These are phyloP conservation scores for Lepisosteus osseus DNA, from an alignment of 2,113 vertebrate genomes.

Conservation along the genomic window DNA sequence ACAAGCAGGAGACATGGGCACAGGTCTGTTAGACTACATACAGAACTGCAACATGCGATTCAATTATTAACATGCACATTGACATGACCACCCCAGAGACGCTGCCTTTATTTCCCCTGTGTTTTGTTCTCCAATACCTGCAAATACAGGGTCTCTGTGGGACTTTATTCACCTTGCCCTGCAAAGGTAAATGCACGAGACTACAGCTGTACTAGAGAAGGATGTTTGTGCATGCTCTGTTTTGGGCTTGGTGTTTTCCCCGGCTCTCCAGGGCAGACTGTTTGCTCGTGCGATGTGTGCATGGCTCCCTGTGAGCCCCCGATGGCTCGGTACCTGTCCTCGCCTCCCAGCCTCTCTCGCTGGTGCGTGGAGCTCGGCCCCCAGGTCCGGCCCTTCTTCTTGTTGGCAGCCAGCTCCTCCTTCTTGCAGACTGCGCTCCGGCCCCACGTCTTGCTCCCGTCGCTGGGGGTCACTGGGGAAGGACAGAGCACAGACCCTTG, in stretches of 20 bases:
- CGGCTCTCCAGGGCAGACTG: not conserved
- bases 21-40: not conserved
- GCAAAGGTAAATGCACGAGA: not conserved
- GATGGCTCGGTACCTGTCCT: conserved; percentile 71
- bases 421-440: conserved; percentile 75
- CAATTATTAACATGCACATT: too few species aligned
- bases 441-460: conserved; percentile 82
- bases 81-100: too few species aligned
- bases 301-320: not conserved
- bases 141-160: too few species aligned
- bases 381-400: conserved; percentile 90
- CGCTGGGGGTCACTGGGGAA: conserved; percentile 76
- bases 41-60: too few species aligned
- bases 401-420: conserved; percentile 71
- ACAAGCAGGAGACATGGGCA: not conserved
- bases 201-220: not conserved
- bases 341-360: conserved; percentile 75
- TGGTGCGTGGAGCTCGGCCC: conserved; percentile 86
- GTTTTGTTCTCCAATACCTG: too few species aligned
- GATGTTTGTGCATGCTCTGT: not conserved
- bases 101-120: too few species aligned
- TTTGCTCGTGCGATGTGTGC: not conserved
- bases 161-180: too few species aligned
- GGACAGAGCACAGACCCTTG: not conserved
- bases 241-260: not conserved